Evolutionary conservation across 2,113 vertebrate genomes (phyloP).

Genomic region (Melospiza georgiana): DNA sequence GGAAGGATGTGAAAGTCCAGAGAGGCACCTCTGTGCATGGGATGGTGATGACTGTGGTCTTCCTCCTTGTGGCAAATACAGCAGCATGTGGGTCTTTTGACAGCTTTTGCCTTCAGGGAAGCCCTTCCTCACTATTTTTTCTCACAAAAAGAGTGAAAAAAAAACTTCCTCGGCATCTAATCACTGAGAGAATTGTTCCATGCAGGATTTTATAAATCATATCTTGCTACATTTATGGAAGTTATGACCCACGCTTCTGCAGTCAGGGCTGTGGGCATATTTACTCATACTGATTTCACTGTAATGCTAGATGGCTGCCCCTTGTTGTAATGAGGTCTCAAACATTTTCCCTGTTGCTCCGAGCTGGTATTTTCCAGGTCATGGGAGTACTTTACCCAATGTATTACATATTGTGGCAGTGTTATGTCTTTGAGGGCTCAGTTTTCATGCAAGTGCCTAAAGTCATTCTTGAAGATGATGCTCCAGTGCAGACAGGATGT

Average conservation of each 20-base stretch:
- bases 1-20: not conserved
- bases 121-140: not conserved
- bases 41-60: not conserved
- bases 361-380: not conserved
- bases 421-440: not conserved
- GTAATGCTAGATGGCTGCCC: not conserved
- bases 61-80: not conserved
- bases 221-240: not conserved
- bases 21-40: not conserved
- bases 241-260: not conserved
- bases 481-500: not conserved
- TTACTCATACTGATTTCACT: not conserved
- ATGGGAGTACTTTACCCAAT: not conserved
- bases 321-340: not conserved
- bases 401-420: not conserved
- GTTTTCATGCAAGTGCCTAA: not conserved
- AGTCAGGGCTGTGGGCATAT: not conserved
- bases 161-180: not conserved
- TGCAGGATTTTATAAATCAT: not conserved
- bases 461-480: not conserved
- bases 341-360: not conserved
- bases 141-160: not conserved
- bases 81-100: not conserved
- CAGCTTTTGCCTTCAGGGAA: not conserved
- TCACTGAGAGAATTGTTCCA: not conserved